Evolutionary conservation across 1,140 invertebrate genomes (phyloP), one percentile per base, ranked within the genome.

Genomic region (Musca domestica): DNA sequence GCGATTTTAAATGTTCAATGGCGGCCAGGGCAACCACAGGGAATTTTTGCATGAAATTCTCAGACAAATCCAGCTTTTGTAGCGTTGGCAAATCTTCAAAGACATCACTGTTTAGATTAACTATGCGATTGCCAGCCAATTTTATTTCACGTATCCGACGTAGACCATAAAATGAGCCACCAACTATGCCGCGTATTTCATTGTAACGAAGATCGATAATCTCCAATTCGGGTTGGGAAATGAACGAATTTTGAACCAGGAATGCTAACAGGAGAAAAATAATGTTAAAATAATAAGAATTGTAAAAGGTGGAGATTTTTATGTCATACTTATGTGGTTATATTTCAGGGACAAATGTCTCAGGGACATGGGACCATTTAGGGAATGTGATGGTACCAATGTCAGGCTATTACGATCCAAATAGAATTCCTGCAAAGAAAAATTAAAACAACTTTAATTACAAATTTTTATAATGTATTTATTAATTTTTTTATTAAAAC

Each of bases 21-120:
- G 87, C 82, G 71, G 88, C 88, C n/a, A 95, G 74, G 0, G 92
- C 89, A 2, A 91, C 86, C 0, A 86, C 87, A 2, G 94, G 94
- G 78, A 95, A 91, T 73, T 92, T 88, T 6, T 85, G 84, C 17
- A 96, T 88, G 74, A 93, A 93, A 81, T 96, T 96, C 73, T 91
- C 88, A 0, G 93, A 93, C 5, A 96, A 82, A 81, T 95, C 92
- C 67, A 96, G 80, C 68, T 88, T 87, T 70, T 93, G 86, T 25
- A 96, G 81, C 65, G 87, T 89, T 69, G 88, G 85, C 3, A 91
- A 86, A 63, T 92, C 90, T 83, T 90, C 76, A 23, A 82, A 94
- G 51, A 92, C 88, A 74, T 93, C 91, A 75, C 91, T 92, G 78
- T 93, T 93, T 74, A 95, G 87, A 70, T 88, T 88, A 2, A 85